Evolutionary conservation across 2,888 invertebrate species (phyloP).

Genomic region (Periphyllus acericola): DNA sequence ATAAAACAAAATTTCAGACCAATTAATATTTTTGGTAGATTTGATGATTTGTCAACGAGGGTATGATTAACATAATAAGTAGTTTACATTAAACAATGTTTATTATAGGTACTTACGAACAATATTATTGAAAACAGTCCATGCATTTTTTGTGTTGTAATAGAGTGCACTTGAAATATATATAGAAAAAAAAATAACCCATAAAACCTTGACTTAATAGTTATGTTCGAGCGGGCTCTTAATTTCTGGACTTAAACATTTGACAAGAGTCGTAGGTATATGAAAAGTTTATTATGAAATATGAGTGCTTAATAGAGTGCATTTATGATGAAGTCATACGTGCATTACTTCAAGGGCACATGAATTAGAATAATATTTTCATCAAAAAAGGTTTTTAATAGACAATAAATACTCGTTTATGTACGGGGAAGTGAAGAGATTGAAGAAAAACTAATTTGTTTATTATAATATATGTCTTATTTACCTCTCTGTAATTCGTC

Average conservation of each 20-base stretch:
- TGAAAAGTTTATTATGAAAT: conserved; percentile 55
- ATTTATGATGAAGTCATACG: conserved; percentile 29
- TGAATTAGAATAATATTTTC: conserved; percentile 40
- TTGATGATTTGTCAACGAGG: no score
- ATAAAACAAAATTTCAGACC: no score
- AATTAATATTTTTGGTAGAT: no score
- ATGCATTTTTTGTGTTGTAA: no score
- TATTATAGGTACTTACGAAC: no score
- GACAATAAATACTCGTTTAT: background rate
- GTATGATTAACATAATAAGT: no score
- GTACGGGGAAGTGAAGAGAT: background rate
- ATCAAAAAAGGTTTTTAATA: conserved; percentile 14
- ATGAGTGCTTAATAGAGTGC: conserved; percentile 49
- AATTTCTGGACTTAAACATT: conserved; percentile 31
- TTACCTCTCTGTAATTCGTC: background rate
- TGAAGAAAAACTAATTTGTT: conserved; percentile 9
- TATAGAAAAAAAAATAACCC: no score
- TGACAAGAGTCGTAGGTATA: conserved; percentile 25
- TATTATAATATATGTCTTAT: background rate
- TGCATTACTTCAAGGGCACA: conserved; percentile 46
- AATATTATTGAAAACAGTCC: no score
- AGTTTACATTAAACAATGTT: no score
- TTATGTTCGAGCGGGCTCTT: background rate
- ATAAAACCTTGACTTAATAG: no score
- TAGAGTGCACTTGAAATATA: no score